These are phyloP conservation scores for Helobdella robusta DNA, from an alignment of 2,888 invertebrate genomes.

Conservation along the genomic window DNA sequence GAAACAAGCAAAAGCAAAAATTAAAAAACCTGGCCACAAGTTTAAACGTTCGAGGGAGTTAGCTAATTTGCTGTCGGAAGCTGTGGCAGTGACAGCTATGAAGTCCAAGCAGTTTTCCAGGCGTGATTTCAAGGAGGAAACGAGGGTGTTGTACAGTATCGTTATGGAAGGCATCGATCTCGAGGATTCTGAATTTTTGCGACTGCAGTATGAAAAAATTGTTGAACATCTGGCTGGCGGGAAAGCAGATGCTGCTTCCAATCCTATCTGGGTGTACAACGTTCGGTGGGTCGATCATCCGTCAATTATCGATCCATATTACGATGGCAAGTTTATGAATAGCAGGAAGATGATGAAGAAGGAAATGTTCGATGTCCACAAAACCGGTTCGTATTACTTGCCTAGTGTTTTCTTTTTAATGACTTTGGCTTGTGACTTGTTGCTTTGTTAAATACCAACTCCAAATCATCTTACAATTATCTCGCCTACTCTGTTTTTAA, in stretches of 20 bases:
- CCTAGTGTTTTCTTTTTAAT: too few relatives aligned
- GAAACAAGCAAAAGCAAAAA: not conserved
- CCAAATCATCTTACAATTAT: too few relatives aligned
- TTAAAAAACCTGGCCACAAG: not conserved
- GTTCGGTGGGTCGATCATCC: constrained; percentile 19
- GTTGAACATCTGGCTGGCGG: not conserved
- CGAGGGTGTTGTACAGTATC: constrained; percentile 10
- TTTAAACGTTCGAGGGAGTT: constrained; percentile 26
- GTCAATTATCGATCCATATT: not conserved
- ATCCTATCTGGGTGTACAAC: constrained; percentile 10
- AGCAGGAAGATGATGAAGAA: not conserved
- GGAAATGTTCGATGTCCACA: not conserved
- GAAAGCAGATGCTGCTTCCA: not conserved
- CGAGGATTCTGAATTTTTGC: constrained; percentile 22
- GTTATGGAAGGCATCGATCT: constrained; percentile 19
- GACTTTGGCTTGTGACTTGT: too few relatives aligned
- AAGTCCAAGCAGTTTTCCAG: constrained; percentile 1
- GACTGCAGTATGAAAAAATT: constrained; percentile 9
- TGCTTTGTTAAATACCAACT: not conserved
- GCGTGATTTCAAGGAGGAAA: constrained; percentile 15
- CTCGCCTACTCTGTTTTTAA: too few relatives aligned
- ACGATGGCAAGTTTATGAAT: constrained; percentile 1
- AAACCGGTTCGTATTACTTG: not conserved
- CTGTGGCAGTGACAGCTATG: not conserved
- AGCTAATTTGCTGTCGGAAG: constrained; percentile 22